Percentiles rank a stretch among this genome's conserved stretches.
phyloP scores from a whole-genome alignment of 2,797 vertebrate genomes.

The Crenuchus spilurus region DNA sequence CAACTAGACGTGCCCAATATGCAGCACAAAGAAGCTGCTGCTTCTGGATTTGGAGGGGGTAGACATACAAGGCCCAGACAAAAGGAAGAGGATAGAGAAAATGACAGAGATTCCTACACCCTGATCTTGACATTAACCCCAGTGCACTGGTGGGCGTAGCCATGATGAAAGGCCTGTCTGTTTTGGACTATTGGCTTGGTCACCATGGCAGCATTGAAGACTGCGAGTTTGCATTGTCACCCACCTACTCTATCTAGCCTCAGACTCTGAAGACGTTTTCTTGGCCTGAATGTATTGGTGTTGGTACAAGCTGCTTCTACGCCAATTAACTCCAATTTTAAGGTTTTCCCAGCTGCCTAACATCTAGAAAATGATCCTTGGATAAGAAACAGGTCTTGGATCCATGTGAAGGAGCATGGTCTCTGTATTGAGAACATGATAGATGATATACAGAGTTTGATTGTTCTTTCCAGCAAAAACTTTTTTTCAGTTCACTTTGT shows the following conservation, averaged over 20 bases:
- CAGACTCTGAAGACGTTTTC: constrained; percentile 19
- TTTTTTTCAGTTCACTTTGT: too few relatives aligned
- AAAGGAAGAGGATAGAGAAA: constrained; percentile 40
- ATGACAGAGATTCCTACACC: constrained; percentile 42
- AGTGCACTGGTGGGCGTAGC: constrained; percentile 41
- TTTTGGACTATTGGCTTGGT: constrained; percentile 41
- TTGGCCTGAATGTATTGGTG: constrained; percentile 19
- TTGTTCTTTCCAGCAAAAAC: neutral
- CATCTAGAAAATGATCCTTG: neutral
- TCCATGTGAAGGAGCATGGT: neutral
- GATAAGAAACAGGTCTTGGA: constrained; percentile 6
- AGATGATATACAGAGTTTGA: neutral
- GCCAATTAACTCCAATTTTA: neutral
- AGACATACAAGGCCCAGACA: constrained; percentile 8
- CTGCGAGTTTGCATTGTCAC: constrained; percentile 45
- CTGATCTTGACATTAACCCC: constrained; percentile 45
- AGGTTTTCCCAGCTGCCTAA: neutral
- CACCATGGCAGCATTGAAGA: constrained; percentile 38
- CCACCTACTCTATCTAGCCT: constrained; percentile 39
- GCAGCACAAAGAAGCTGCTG: neutral
- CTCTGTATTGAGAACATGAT: too few relatives aligned
- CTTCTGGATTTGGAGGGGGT: neutral
- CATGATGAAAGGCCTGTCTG: constrained; percentile 51
- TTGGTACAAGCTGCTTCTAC: neutral
- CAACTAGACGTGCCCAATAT: too few relatives aligned